phyloP scores from a whole-genome alignment of 2,888 invertebrate species.

The Caenorhabditis afra region DNA sequence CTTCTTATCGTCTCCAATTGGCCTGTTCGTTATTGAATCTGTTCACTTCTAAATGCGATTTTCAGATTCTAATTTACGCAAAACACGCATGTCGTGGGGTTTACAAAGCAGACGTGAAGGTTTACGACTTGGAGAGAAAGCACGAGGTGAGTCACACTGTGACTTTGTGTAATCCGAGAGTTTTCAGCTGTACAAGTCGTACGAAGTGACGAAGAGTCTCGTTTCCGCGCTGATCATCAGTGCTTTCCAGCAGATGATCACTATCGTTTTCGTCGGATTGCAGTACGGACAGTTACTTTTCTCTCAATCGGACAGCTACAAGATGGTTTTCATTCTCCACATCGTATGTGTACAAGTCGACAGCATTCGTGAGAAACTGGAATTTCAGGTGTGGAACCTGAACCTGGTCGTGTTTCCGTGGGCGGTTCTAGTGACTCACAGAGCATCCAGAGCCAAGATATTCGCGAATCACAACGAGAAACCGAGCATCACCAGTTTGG shows the following conservation, averaged over 20 bases:
- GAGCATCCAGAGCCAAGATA: slow-evolving; percentile 5
- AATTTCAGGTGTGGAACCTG: slow-evolving; percentile 17
- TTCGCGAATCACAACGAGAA: slow-evolving; percentile 11
- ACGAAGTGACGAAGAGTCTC: slow-evolving; percentile 27
- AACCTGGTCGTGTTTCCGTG: slow-evolving; percentile 16
- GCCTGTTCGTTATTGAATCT: slow-evolving; percentile 6
- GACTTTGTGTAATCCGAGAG: no score
- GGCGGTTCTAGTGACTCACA: slow-evolving; percentile 7
- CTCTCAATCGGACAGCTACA: slow-evolving; percentile 1
- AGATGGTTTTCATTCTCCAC: slow-evolving; percentile 16
- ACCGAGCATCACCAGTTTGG: slow-evolving; percentile 10
- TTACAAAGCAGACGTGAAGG: slow-evolving; percentile 12
- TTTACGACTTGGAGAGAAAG: slow-evolving; percentile 22
- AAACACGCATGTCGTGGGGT: slow-evolving; percentile 11
- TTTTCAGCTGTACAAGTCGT: slow-evolving; percentile 30
- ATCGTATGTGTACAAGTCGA: no score
- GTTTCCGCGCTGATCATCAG: slow-evolving; percentile 6
- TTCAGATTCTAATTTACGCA: slow-evolving; percentile 23
- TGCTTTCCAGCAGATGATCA: slow-evolving; percentile 16
- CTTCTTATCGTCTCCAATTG: slow-evolving; percentile 19
- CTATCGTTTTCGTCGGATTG: slow-evolving; percentile 16
- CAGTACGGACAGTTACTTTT: slow-evolving; percentile 3
- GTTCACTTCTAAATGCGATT: no score
- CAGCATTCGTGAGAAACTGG: no score
- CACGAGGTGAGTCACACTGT: slow-evolving; percentile 3